phyloP scores from a whole-genome alignment of 2,888 invertebrate species.

The Metallyticus violacea region DNA sequence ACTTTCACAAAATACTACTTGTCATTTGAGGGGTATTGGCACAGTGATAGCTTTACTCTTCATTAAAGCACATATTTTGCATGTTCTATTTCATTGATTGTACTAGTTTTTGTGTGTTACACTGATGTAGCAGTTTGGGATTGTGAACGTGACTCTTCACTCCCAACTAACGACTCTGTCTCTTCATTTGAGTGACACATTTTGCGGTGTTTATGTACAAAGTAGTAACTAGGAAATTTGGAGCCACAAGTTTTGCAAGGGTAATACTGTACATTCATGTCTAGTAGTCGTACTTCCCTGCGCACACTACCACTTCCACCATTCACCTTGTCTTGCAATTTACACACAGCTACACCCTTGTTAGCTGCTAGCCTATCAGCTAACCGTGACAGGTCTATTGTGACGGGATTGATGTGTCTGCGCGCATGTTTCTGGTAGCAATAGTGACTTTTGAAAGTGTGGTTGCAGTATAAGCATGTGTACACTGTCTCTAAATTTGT shows the following conservation, averaged over 20 bases:
- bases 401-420: slow-evolving; percentile 63
- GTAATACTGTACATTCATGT: slow-evolving; percentile 85
- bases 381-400: slow-evolving; percentile 43
- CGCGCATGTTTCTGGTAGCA: slow-evolving; percentile 80
- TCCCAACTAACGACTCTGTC: slow-evolving; percentile 41
- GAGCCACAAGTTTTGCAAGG: slow-evolving; percentile 91
- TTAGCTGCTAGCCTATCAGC: slow-evolving; percentile 25
- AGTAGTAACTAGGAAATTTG: slow-evolving; percentile 91
- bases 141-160: slow-evolving; percentile 37
- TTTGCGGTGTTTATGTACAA: slow-evolving; percentile 88
- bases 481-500: slow-evolving; percentile 45
- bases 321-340: slow-evolving; percentile 17
- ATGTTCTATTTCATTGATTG: slow-evolving; percentile 27
- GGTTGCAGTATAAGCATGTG: slow-evolving; percentile 72
- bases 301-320: slow-evolving; percentile 24
- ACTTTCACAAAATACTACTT: background rate
- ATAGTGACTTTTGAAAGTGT: slow-evolving; percentile 79
- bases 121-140: slow-evolving; percentile 25
- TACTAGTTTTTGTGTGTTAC: background rate
- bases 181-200: slow-evolving; percentile 72
- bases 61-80: slow-evolving; percentile 42
- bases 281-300: slow-evolving; percentile 62
- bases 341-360: slow-evolving; percentile 13
- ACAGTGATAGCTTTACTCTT: slow-evolving; percentile 36
- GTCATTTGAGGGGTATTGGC: background rate